Conservation (phyloP, 92 coral and sea anemone genomes). For the Anthopleura xanthogrammica region DNA sequence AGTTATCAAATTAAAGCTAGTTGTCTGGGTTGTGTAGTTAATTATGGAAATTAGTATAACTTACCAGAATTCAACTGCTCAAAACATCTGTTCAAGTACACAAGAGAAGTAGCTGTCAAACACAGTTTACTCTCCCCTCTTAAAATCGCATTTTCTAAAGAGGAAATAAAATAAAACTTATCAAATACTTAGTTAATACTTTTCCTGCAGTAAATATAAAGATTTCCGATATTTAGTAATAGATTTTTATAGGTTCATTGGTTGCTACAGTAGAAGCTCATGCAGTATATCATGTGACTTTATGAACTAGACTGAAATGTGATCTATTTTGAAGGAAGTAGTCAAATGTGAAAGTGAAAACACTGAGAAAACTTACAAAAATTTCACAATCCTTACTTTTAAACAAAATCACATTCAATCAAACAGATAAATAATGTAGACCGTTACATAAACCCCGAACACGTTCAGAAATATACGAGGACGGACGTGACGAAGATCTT, state of each 20-base stretch:
- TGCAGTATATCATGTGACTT: not conserved
- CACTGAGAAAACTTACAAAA: not conserved
- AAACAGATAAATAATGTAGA: not conserved
- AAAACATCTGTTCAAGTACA: constrained; percentile 79
- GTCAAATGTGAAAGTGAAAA: not conserved
- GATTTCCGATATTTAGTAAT: no score
- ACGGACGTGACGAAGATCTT: not conserved
- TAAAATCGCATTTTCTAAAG: constrained; percentile 67
- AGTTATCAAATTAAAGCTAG: no score
- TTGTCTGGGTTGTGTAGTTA: no score
- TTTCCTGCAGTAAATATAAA: not conserved
- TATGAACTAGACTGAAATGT: not conserved
- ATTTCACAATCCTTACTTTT: not conserved
- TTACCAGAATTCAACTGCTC: constrained; percentile 66
- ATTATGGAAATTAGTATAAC: not conserved
- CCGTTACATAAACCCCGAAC: not conserved
- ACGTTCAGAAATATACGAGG: not conserved
- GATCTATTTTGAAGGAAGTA: not conserved
- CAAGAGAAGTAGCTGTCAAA: constrained; percentile 80
- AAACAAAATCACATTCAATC: not conserved
- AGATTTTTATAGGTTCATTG: no score
- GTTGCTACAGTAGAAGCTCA: no score
- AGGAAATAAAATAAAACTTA: not conserved
- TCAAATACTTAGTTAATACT: not conserved
- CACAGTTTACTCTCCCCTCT: constrained; percentile 69